Base-by-base conservation (phyloP, 2,113 vertebrate species). In the Prochilodus magdalenae region DNA sequence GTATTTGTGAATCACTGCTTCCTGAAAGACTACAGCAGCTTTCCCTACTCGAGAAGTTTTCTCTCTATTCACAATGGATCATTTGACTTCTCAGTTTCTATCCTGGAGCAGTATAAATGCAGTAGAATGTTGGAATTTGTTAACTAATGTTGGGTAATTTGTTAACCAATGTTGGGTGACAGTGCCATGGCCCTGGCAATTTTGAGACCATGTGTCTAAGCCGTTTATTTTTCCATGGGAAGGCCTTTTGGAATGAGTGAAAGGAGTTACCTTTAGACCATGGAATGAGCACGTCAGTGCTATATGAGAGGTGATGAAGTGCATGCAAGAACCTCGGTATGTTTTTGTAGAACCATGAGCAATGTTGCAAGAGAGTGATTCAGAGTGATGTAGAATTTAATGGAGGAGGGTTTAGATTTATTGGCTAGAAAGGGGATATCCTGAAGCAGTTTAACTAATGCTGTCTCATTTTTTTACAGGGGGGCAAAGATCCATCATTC, bases 381-480 rank as follows among this genome's bases (percentile, higher is more conserved):
- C 70, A 80, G 73, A 49, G 27, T 73, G 51, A 62, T 47, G 15
- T 26, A 73, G 70, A 73, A 73, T 44, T 33, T 73, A 80, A 80
- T 51, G 53, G 57, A 36, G 27, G 70, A 63, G 59, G 44, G 62
- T 80, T 73, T 73, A 73, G 79, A 73, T 73, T 80, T 80, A 73
- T 73, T 73, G 44, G 70, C 73, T 60, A 80, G 57, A 73, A 80
- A 80, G 62, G 73, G 59, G 70, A 77, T 80, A 80, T 80, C 79
- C 79, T 36, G 22, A 65, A 80, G 79, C 70, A 10, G 27, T 80
- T 73, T 73, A 80, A 73, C 79, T 80, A 80, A 80, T 80, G 73
- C 79, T 80, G 47, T 53, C 62, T 80, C 79, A 80, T 79, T 79
- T 55, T 77, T 80, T 80, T 73, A 40, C 70, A 63, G 59, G 15